These are phyloP conservation scores for Aphaenogaster rudis DNA, from an alignment of 1,140 invertebrate genomes.

Conservation along the genomic window DNA sequence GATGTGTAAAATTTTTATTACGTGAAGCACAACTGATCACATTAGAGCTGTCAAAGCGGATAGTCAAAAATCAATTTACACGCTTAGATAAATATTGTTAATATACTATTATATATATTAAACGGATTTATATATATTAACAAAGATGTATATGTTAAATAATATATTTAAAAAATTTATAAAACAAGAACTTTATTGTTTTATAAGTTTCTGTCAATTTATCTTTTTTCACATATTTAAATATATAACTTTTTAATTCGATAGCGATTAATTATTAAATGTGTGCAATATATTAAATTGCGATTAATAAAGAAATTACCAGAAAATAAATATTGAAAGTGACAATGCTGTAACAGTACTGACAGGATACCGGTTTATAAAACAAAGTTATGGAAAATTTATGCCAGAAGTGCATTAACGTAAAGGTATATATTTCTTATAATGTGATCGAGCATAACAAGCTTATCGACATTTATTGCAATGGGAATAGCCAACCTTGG, in stretches of 20 bases:
- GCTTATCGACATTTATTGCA: constrained; percentile 45
- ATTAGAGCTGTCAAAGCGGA: neutral
- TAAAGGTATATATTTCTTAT: neutral
- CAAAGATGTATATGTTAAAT: too few relatives aligned
- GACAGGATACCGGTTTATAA: neutral
- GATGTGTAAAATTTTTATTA: neutral
- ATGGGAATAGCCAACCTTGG: neutral
- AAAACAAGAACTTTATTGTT: neutral
- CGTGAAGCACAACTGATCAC: neutral
- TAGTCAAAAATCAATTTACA: neutral
- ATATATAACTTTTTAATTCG: too few relatives aligned
- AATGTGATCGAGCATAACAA: neutral
- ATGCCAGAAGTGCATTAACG: neutral
- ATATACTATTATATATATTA: too few relatives aligned
- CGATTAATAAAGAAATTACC: neutral
- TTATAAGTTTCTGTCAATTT: neutral
- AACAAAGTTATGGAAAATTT: neutral
- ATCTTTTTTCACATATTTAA: neutral
- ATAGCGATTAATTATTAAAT: neutral
- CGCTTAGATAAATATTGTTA: neutral
- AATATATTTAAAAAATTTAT: too few relatives aligned
- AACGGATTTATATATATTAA: too few relatives aligned
- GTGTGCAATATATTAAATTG: neutral
- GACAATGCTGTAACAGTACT: neutral
- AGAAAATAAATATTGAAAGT: constrained; percentile 4